Percentiles rank a stretch among this genome's conserved stretches.
Conservation (phyloP, 2,797 vertebrate genomes). For the Xerus rutilus region DNA sequence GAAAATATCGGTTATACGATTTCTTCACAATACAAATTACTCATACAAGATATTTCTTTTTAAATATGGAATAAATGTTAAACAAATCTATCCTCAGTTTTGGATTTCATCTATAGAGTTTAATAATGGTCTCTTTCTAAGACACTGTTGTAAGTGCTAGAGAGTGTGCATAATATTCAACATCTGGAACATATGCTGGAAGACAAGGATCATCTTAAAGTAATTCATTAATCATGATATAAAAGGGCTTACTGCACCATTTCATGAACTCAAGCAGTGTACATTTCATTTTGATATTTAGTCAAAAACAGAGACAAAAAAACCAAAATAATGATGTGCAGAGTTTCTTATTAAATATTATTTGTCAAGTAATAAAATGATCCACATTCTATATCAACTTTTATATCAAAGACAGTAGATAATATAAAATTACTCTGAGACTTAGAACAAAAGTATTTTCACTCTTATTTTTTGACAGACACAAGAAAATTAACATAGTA, state of each 20-base stretch:
- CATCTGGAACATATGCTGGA: conserved; percentile 71
- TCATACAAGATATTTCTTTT: neutral
- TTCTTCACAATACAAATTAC: neutral
- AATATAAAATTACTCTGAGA: neutral
- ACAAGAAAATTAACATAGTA: conserved; percentile 53
- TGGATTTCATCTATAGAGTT: conserved; percentile 41
- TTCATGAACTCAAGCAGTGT: conserved; percentile 62
- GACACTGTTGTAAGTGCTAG: conserved; percentile 48
- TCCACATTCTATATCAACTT: neutral
- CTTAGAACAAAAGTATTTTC: neutral
- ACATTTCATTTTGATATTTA: conserved; percentile 61
- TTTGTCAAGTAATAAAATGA: conserved; percentile 23
- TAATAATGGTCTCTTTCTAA: conserved; percentile 54
- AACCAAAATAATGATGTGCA: neutral
- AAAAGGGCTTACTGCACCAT: conserved; percentile 57
- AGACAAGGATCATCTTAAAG: conserved; percentile 56
- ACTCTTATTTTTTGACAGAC: conserved; percentile 6
- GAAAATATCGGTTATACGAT: neutral
- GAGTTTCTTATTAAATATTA: conserved; percentile 51
- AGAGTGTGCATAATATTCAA: conserved; percentile 66
- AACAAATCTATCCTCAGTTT: conserved; percentile 15
- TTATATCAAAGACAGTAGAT: neutral
- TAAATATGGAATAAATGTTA: conserved; percentile 45
- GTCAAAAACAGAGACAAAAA: conserved; percentile 53
- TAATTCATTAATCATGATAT: conserved; percentile 70